Conservation (phyloP, 2,113 vertebrate genomes). For the Lamprotornis superbus region DNA sequence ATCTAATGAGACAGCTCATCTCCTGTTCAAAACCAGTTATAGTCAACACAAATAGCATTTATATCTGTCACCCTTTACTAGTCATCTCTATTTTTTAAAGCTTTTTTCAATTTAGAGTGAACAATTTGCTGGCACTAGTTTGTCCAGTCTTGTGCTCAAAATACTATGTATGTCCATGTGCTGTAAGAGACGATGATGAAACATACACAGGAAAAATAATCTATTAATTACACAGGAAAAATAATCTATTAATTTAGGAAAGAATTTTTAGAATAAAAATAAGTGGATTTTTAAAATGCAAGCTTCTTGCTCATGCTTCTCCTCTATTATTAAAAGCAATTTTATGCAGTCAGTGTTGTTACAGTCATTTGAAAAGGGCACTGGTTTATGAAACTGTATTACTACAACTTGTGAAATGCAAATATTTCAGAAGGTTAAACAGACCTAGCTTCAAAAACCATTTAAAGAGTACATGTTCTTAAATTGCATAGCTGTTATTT, state of each 20-base stretch:
- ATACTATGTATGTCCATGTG: background rate
- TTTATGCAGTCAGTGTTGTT: background rate
- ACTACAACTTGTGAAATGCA: slow-evolving; percentile 22
- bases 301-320: background rate
- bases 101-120: background rate
- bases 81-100: background rate
- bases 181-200: background rate
- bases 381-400: slow-evolving; percentile 19
- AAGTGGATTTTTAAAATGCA: background rate
- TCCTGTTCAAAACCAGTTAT: background rate
- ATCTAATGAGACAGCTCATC: background rate
- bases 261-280: background rate
- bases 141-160: background rate
- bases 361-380: slow-evolving; percentile 42
- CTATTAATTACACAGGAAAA: background rate
- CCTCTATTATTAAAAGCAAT: background rate
- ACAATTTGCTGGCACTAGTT: background rate
- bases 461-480: background rate
- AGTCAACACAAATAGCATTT: background rate
- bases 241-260: background rate
- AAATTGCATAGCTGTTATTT: slow-evolving; percentile 10
- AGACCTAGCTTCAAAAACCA: background rate
- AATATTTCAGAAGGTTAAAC: slow-evolving; percentile 47
- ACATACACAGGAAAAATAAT: background rate
- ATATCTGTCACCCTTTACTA: background rate